Evolutionary conservation across 1,140 invertebrate genomes (phyloP).

Genomic region (Drosophila kepulauana): DNA sequence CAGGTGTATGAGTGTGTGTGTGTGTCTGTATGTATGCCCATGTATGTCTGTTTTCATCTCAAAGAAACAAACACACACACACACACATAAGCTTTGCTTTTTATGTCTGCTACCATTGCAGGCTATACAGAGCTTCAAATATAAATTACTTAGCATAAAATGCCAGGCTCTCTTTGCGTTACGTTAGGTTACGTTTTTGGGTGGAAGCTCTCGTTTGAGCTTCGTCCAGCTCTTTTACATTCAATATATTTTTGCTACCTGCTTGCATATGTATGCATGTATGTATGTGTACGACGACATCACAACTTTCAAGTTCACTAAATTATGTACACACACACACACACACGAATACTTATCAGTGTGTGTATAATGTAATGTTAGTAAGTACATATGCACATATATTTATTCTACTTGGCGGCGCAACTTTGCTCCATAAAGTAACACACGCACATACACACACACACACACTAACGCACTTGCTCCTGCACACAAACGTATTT

Average conservation of each 20-base stretch:
- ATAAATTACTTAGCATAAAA: conserved; percentile 78
- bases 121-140: conserved; percentile 39
- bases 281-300: conserved; percentile 16
- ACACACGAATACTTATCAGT: conserved; percentile 12
- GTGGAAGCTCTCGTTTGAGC: background rate
- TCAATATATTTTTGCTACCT: conserved; percentile 57
- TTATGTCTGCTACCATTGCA: conserved; percentile 48
- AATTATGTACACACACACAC: conserved; percentile 73
- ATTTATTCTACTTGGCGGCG: conserved; percentile 68
- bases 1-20: conserved; percentile 7
- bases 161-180: conserved; percentile 17
- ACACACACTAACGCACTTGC: conserved; percentile 28
- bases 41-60: conserved; percentile 17
- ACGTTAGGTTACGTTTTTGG: background rate
- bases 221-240: conserved; percentile 61
- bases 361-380: conserved; percentile 46
- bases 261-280: conserved; percentile 8
- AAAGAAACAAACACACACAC: conserved; percentile 3
- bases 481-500: conserved; percentile 62
- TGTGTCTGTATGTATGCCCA: background rate
- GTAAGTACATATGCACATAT: conserved; percentile 52
- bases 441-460: conserved; percentile 33
- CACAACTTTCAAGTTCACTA: conserved; percentile 79
- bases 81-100: conserved; percentile 61
- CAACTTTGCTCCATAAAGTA: conserved; percentile 77